Evolutionary conservation across 2,888 invertebrate species (phyloP), one percentile per base, ranked within the genome.

Genomic region (Calameuta filiformis): DNA sequence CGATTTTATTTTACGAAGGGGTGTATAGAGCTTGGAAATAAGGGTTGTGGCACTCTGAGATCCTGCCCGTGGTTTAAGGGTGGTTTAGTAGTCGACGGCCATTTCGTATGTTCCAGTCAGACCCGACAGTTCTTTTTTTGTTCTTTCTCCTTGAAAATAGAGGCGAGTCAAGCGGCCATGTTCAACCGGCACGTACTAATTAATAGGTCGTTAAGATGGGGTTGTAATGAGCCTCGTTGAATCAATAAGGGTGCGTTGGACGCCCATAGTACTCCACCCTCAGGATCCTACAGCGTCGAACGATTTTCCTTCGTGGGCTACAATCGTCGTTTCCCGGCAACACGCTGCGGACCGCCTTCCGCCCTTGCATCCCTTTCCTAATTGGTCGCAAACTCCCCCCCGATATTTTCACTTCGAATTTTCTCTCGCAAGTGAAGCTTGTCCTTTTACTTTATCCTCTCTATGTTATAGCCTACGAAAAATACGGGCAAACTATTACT

Each of bases 251-350:
- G 84, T 79, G 87, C 83, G 84, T 33, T 85, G 82, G 81, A 77
- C 79, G 40, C 35, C 80, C 74, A 81, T 71, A 69, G 31, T 35
- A 78, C 79, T 79, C 75, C 74, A 78, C 79, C 79, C 79, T 79
- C 76, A 33, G 31, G 33, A 33, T 69, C 69, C 31, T 4, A 81
- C 82, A 81, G 83, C 83, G 78, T 78, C 79, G 77, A 79, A 80
- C 80, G 81, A 81, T 85, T 86, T 40, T 40, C 15, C 83, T 85
- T 87, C 82, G 81, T 79, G 82, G 81, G 84, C 81, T 83, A 86
- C 84, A 84, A 85, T 84, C 83, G 82, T 79, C 85, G 87, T 89
- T 88, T 87, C 89, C 88, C 87, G 83, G 89, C 89, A 89, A 89
- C 89, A 87, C 86, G 83, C 79, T 76, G 79, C 84, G 87, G 78